Evolutionary conservation across 2,888 invertebrate genomes (phyloP).

Genomic region (Bombylius major): DNA sequence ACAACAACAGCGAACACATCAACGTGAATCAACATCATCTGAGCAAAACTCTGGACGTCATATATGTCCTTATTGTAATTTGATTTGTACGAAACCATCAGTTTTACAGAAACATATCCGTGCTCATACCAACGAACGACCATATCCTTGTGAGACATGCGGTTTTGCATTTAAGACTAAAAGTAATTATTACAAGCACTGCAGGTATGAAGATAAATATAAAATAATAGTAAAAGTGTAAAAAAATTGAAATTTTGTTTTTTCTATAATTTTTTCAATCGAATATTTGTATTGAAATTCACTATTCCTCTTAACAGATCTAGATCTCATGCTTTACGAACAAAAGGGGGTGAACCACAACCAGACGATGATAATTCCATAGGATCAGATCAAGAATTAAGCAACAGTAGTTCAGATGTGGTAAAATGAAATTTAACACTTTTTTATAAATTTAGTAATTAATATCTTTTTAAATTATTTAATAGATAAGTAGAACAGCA

Average conservation of each 20-base stretch:
- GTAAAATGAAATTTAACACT: slow-evolving; percentile 17
- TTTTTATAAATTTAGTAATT: not conserved
- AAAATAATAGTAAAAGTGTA: not conserved
- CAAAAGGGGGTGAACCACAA: slow-evolving; percentile 44
- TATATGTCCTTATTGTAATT: slow-evolving; percentile 76
- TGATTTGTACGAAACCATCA: slow-evolving; percentile 84
- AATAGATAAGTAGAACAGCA: slow-evolving; percentile 29
- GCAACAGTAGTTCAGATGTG: slow-evolving; percentile 35
- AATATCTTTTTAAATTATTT: not conserved
- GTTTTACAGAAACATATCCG: slow-evolving; percentile 88
- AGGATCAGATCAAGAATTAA: slow-evolving; percentile 43
- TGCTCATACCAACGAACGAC: slow-evolving; percentile 85
- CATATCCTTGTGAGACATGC: slow-evolving; percentile 79
- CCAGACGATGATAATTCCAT: slow-evolving; percentile 45
- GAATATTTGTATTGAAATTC: too few species aligned
- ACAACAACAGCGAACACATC: slow-evolving; percentile 7
- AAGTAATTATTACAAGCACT: slow-evolving; percentile 85
- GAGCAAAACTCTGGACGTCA: slow-evolving; percentile 46
- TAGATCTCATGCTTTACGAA: slow-evolving; percentile 54
- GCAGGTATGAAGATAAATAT: slow-evolving; percentile 37
- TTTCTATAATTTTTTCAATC: too few species aligned
- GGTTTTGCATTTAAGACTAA: slow-evolving; percentile 90
- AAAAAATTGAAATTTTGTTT: too few species aligned
- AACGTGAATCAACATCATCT: slow-evolving; percentile 5
- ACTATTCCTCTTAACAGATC: slow-evolving; percentile 38